These are phyloP conservation scores for Sericinus montela DNA, from an alignment of 2,888 invertebrate species.

Conservation along the genomic window DNA sequence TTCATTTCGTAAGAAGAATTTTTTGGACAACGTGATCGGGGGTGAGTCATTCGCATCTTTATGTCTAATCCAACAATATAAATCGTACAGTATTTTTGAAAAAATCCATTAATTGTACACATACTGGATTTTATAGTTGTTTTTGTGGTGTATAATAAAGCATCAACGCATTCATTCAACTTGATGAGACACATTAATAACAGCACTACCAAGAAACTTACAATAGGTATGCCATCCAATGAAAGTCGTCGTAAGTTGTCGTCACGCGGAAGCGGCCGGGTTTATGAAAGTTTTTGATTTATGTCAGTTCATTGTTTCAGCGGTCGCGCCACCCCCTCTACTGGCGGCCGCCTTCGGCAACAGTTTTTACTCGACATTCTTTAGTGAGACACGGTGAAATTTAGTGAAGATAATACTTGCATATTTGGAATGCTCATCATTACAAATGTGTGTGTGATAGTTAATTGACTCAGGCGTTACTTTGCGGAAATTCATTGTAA, in stretches of 20 bases:
- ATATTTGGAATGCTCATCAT: too few relatives aligned
- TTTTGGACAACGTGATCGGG: too few relatives aligned
- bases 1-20: too few relatives aligned
- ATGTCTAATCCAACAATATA: too few relatives aligned
- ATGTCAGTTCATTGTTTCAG: conserved; percentile 64
- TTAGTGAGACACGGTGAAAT: conserved; percentile 3
- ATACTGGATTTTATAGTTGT: too few relatives aligned
- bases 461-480: too few relatives aligned
- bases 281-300: conserved; percentile 67
- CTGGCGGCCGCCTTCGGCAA: conserved; percentile 30
- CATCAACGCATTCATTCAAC: not conserved
- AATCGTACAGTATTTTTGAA: too few relatives aligned
- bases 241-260: conserved; percentile 19
- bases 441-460: too few relatives aligned
- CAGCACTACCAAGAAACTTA: conserved; percentile 7
- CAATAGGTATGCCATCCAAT: conserved; percentile 7
- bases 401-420: conserved; percentile 2
- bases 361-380: conserved; percentile 25
- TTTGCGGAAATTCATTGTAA: too few relatives aligned
- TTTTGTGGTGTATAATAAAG: too few relatives aligned
- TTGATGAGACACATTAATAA: conserved; percentile 5
- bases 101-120: too few relatives aligned
- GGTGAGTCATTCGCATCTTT: too few relatives aligned
- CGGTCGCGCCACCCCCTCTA: conserved; percentile 16
- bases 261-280: conserved; percentile 35